phyloP scores from a whole-genome alignment of 30 jellyfish, hydroid and myxozoan species.

The Nemopilema nomurai region DNA sequence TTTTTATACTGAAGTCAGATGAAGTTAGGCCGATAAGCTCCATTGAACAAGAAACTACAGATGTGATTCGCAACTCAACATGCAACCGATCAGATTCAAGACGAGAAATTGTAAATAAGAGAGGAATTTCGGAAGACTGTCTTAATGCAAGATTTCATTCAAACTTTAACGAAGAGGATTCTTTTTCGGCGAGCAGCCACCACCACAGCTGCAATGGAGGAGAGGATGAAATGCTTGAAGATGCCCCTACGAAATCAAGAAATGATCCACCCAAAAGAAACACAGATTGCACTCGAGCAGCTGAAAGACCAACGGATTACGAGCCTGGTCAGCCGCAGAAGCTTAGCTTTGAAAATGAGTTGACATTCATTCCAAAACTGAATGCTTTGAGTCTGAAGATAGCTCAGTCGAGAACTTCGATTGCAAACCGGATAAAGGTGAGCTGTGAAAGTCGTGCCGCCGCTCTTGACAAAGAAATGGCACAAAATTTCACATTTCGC shows the following conservation, averaged over 20 bases:
- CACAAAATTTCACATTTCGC: slow-evolving; percentile 68
- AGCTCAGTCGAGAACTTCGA: slow-evolving; percentile 69
- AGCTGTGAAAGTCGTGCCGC: slow-evolving; percentile 67
- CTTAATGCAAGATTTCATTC: neutral
- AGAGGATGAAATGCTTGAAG: neutral
- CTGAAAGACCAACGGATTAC: slow-evolving; percentile 35
- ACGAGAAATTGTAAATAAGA: neutral
- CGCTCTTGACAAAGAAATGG: slow-evolving; percentile 70
- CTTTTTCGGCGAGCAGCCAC: neutral
- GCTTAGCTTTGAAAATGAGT: slow-evolving; percentile 81
- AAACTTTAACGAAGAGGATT: no score
- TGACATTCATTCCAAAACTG: slow-evolving; percentile 81
- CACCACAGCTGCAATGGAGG: neutral
- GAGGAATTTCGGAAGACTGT: neutral
- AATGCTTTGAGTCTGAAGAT: slow-evolving; percentile 73
- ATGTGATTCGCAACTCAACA: slow-evolving; percentile 5
- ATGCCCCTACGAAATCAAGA: slow-evolving; percentile 1
- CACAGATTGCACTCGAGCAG: slow-evolving; percentile 28
- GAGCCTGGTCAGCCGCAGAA: slow-evolving; percentile 61
- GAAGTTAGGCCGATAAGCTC: slow-evolving; percentile 38
- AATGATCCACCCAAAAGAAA: neutral
- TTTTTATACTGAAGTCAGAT: slow-evolving; percentile 10
- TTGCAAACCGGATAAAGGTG: slow-evolving; percentile 49
- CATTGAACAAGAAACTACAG: neutral
- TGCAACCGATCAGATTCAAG: neutral